These are phyloP conservation scores for Gnatocerus cornutus DNA, from an alignment of 2,888 invertebrate species.

Conservation along the genomic window DNA sequence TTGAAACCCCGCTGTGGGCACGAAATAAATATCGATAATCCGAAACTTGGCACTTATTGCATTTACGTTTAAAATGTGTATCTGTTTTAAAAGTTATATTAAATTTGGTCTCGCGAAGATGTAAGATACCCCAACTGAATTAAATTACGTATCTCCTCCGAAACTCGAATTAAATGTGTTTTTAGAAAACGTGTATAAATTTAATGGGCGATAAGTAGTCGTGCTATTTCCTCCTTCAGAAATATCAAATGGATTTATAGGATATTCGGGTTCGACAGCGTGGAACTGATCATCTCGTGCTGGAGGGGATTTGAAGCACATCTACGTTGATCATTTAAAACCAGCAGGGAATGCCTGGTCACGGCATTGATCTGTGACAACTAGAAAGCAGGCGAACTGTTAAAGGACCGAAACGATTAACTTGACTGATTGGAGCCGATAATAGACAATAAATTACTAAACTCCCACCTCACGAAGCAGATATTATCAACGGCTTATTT, in stretches of 20 bases:
- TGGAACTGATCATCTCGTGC: conserved; percentile 65
- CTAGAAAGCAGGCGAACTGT: conserved; percentile 41
- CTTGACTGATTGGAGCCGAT: conserved; percentile 43
- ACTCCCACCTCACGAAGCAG: conserved; percentile 20
- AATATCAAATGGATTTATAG: conserved; percentile 66
- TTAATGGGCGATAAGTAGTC: conserved; percentile 66
- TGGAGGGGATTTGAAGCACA: conserved; percentile 59
- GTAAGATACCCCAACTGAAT: conserved; percentile 46
- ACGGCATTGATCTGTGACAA: conserved; percentile 62
- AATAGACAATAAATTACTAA: conserved; percentile 25
- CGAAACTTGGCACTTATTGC: conserved; percentile 57
- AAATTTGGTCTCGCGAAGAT: conserved; percentile 51
- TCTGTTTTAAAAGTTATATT: conserved; percentile 55
- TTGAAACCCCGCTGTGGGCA: conserved; percentile 26
- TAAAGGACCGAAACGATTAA: conserved; percentile 45
- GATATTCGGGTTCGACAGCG: conserved; percentile 64
- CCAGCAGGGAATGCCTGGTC: conserved; percentile 64
- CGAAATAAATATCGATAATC: conserved; percentile 55
- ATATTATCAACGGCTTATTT: neutral
- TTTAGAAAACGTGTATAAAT: conserved; percentile 54
- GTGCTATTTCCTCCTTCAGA: conserved; percentile 65
- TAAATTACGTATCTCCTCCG: conserved; percentile 32
- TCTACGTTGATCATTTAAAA: conserved; percentile 65
- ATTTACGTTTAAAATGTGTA: conserved; percentile 52
- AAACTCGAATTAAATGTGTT: conserved; percentile 42